Conservation (phyloP, 2,113 vertebrate species). For the Butorides virescens region DNA sequence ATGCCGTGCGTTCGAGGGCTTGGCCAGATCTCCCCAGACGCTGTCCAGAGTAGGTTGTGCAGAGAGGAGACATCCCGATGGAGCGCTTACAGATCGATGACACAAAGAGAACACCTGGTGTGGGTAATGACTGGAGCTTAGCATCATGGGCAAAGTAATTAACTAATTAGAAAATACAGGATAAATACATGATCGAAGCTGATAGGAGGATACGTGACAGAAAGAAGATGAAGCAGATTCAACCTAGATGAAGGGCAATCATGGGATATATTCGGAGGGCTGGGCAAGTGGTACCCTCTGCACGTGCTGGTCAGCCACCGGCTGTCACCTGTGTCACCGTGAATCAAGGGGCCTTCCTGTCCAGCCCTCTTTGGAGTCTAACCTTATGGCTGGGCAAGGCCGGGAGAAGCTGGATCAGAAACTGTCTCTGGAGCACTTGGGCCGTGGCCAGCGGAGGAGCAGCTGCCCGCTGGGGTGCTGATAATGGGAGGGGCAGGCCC, state of each 20-base stretch:
- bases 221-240: background rate
- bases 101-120: background rate
- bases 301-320: background rate
- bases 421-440: background rate
- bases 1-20: background rate
- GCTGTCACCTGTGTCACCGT: background rate
- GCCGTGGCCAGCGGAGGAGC: background rate
- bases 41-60: background rate
- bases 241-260: background rate
- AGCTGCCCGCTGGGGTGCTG: background rate
- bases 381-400: background rate
- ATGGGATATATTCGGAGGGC: background rate
- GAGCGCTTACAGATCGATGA: background rate
- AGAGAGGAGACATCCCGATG: background rate
- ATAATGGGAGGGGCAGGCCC: background rate
- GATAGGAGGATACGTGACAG: background rate
- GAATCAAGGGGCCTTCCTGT: background rate
- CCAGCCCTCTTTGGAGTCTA: background rate
- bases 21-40: background rate
- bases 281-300: background rate
- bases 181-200: background rate
- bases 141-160: background rate
- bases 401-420: background rate
- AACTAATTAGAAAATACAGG: background rate
- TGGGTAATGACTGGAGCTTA: background rate